Evolutionary conservation across 2,113 vertebrate genomes (phyloP).

Genomic region (Proterorhinus semilunaris): DNA sequence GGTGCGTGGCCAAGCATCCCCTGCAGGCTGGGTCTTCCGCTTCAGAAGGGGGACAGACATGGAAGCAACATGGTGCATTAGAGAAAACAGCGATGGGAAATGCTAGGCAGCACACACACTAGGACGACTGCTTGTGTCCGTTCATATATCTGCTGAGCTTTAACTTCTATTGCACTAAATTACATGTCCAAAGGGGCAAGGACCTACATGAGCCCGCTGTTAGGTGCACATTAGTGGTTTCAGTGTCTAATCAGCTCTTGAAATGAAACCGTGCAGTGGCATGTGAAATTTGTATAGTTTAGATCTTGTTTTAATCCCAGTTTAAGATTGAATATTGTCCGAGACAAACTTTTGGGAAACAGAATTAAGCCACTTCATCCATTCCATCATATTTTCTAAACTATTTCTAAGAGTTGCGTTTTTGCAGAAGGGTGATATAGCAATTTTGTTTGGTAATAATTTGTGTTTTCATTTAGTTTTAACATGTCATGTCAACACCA

Average conservation of each 20-base stretch:
- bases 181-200: too few species aligned
- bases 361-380: not conserved
- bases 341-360: too few species aligned
- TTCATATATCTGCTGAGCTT: not conserved
- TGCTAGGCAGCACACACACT: not conserved
- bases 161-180: not conserved
- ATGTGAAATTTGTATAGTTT: not conserved
- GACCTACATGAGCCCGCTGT: not conserved
- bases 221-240: not conserved
- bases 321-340: too few species aligned
- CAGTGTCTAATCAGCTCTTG: not conserved
- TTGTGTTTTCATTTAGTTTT: not conserved
- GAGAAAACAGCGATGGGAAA: slow-evolving; percentile 26
- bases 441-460: not conserved
- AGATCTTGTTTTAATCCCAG: too few species aligned
- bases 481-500: not conserved
- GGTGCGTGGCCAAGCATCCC: slow-evolving; percentile 57
- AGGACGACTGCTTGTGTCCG: not conserved
- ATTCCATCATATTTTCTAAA: not conserved
- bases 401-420: not conserved
- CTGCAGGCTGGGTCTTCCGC: slow-evolving; percentile 57
- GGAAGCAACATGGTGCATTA: slow-evolving; percentile 21
- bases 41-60: slow-evolving; percentile 36
- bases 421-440: not conserved
- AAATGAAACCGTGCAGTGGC: not conserved